These are phyloP conservation scores for Felis chaus DNA, from an alignment of 2,113 vertebrate genomes.

Conservation along the genomic window DNA sequence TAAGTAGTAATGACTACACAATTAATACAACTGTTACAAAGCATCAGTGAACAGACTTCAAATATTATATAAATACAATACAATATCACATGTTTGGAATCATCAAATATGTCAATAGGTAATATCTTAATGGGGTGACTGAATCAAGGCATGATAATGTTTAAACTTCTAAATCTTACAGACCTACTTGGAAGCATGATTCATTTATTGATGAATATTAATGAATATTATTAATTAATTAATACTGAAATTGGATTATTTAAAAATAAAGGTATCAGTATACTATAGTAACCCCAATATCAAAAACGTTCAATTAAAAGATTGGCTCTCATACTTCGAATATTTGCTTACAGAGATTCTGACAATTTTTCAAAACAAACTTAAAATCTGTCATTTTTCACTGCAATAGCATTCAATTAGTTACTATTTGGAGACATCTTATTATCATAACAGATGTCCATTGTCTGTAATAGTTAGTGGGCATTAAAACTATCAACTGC, in stretches of 20 bases:
- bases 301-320: background rate
- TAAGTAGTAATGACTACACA: constrained; percentile 70
- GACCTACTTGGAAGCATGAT: background rate
- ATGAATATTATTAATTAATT: too few species aligned
- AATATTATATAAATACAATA: constrained; percentile 61
- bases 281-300: background rate
- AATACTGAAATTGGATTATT: constrained; percentile 15
- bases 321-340: background rate
- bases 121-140: constrained; percentile 54
- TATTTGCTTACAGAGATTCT: constrained; percentile 1
- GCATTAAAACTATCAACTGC: background rate
- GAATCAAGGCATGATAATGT: constrained; percentile 46
- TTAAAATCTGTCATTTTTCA: background rate
- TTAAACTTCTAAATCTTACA: constrained; percentile 60
- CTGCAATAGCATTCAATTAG: background rate
- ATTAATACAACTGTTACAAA: constrained; percentile 72
- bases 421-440: background rate
- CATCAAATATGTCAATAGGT: constrained; percentile 52
- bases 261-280: background rate
- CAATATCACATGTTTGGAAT: constrained; percentile 57
- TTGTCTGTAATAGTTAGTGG: background rate
- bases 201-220: background rate
- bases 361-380: background rate
- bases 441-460: background rate
- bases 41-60: constrained; percentile 62